phyloP scores from a whole-genome alignment of 1,140 invertebrate genomes.

The Amphibalanus amphitrite region DNA sequence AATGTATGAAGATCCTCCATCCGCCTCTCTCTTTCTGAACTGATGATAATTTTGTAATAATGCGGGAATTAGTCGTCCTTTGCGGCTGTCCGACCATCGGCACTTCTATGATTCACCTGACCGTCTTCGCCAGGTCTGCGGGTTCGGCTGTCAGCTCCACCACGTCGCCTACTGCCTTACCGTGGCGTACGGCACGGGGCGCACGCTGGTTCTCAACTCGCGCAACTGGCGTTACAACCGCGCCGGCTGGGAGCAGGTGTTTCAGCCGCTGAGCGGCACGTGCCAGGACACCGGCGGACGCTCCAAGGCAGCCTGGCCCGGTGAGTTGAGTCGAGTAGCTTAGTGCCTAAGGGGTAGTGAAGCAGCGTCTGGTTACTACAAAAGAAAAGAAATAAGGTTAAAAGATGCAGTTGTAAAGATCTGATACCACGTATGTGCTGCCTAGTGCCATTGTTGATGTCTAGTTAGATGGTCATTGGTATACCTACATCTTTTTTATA shows the following conservation, averaged over 20 bases:
- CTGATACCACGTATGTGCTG: too few species aligned
- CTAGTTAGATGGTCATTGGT: too few species aligned
- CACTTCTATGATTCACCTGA: neutral
- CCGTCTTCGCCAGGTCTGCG: slow-evolving; percentile 48
- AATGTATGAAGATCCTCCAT: neutral
- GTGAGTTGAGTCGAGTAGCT: slow-evolving; percentile 17
- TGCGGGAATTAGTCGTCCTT: slow-evolving; percentile 5
- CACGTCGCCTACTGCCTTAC: slow-evolving; percentile 94
- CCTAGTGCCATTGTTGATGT: too few species aligned
- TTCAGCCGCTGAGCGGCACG: slow-evolving; percentile 74
- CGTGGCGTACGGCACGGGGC: slow-evolving; percentile 82
- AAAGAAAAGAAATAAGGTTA: too few species aligned
- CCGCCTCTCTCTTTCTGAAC: neutral
- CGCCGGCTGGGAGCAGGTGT: slow-evolving; percentile 89
- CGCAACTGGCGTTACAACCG: slow-evolving; percentile 89
- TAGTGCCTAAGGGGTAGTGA: slow-evolving; percentile 5
- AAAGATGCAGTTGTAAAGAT: too few species aligned
- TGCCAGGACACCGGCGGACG: slow-evolving; percentile 47
- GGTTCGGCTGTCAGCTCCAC: slow-evolving; percentile 92
- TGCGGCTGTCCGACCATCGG: neutral
- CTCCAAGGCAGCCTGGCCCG: slow-evolving; percentile 25
- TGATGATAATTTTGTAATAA: slow-evolving; percentile 4
- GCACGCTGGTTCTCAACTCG: slow-evolving; percentile 87
- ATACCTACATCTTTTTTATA: too few species aligned
- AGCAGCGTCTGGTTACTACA: slow-evolving; percentile 3